Base-by-base conservation (phyloP, 2,797 vertebrate species). In the Liasis olivaceus region DNA sequence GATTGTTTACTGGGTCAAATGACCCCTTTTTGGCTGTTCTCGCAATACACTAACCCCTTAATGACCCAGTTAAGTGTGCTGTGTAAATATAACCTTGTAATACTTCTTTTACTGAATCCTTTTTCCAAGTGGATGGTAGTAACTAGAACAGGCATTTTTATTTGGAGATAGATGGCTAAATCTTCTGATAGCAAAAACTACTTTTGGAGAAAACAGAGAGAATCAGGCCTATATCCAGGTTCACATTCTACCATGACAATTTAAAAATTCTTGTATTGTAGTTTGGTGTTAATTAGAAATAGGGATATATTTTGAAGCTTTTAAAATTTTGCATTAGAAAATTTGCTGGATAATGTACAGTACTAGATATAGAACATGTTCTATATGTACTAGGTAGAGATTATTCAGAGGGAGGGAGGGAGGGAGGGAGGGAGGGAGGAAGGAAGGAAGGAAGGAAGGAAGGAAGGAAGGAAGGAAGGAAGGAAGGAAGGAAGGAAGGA, bases 241-340 rank as follows among this genome's bases (percentile, higher is more conserved):
- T 92, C 36, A 24, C 63, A 86, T 60, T 92, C 12, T 64, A 24
- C 28, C 42, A 36, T 69, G 24, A 28, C 31, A 69, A 9, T 5
- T 77, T 2, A 88, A 85, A 93, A 91, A 89, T 31, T 36, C 31
- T 36, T 36, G 31, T 22, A 15, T 58, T 60, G 11, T 26, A 26
- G 7, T 86, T 90, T 90, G 84, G 36, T 87, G 56, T 54, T 87
- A 86, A 91, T 85, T 89, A 91, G 81, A 86, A 87, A 87, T 87
- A 89, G 17, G 31, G 0, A 63, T 85, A 59, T 86, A 92, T 89
- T 85, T 20, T 56, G 81, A 63, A 2, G 7, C n/a, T 14, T 89
- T 56, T 59, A 60, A 56, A 89, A 24, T 90, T 31, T 93, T 2
- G 36, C 89, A 31, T 95, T 94, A 90, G 28, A n/a, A 62, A 60